Evolutionary conservation across 2,888 invertebrate genomes (phyloP).

Genomic region (Troides oblongomaculatus): DNA sequence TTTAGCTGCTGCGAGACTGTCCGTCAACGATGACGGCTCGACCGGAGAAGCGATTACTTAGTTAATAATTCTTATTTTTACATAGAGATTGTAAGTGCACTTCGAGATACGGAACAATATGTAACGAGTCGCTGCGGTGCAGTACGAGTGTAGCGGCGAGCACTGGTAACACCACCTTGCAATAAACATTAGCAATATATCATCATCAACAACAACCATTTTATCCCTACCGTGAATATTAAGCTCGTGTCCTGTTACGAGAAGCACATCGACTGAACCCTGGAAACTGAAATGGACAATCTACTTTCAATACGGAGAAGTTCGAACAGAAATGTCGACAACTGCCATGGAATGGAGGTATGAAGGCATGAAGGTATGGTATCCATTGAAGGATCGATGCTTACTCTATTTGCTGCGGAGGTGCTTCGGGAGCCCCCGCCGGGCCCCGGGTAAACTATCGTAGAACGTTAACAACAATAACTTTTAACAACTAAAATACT

Average conservation of each 20-base stretch:
- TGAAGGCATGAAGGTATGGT: too few relatives aligned
- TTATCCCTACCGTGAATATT: constrained; percentile 26
- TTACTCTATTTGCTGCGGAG: too few relatives aligned
- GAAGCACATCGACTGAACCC: too few relatives aligned
- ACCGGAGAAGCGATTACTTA: constrained; percentile 57
- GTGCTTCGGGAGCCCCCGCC: too few relatives aligned
- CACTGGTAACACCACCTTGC: constrained; percentile 12
- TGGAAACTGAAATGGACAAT: too few relatives aligned
- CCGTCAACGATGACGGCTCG: constrained; percentile 66
- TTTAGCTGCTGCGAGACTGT: constrained; percentile 70
- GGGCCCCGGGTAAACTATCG: constrained; percentile 25
- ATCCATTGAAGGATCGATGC: too few relatives aligned
- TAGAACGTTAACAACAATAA: constrained; percentile 30
- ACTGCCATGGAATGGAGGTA: too few relatives aligned
- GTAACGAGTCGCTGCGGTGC: constrained; percentile 48
- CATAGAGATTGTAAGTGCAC: constrained; percentile 75
- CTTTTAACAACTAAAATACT: constrained; percentile 43
- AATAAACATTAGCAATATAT: constrained; percentile 24
- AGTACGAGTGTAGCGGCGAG: constrained; percentile 34
- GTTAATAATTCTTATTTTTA: constrained; percentile 66
- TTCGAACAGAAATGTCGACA: too few relatives aligned
- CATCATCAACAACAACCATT: constrained; percentile 28
- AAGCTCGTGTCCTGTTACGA: constrained; percentile 17
- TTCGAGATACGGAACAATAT: constrained; percentile 76
- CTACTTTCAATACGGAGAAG: too few relatives aligned